Evolutionary conservation across 2,113 vertebrate species (phyloP).

Genomic region (Blennius ocellaris): DNA sequence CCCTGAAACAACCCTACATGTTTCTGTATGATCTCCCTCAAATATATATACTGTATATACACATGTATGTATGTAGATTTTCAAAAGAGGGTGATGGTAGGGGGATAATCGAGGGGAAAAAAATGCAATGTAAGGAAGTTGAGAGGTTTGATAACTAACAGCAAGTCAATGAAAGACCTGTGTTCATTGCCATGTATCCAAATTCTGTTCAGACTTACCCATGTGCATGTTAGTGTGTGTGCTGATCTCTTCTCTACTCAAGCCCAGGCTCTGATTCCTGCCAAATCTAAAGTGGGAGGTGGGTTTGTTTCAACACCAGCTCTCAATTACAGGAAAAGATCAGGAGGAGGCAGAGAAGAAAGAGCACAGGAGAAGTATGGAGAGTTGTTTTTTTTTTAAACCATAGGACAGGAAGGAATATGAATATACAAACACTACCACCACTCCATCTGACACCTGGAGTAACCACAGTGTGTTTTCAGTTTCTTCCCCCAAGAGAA

Average conservation of each 20-base stretch:
- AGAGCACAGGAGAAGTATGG: constrained; percentile 24
- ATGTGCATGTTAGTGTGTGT: constrained; percentile 10
- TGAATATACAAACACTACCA: constrained; percentile 15
- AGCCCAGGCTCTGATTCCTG: constrained; percentile 70
- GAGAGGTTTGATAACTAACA: constrained; percentile 68
- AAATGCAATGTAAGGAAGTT: constrained; percentile 55
- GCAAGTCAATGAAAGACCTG: constrained; percentile 66
- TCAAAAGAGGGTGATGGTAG: constrained; percentile 4
- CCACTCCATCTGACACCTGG: constrained; percentile 52
- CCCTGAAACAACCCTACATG: constrained; percentile 72
- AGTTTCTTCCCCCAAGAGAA: constrained; percentile 55
- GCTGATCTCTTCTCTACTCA: constrained; percentile 44
- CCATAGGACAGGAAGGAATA: constrained; percentile 51
- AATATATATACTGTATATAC: no score
- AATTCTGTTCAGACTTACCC: constrained; percentile 54
- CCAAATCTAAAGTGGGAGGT: constrained; percentile 72
- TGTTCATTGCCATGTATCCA: constrained; percentile 68
- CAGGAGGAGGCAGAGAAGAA: constrained; percentile 39
- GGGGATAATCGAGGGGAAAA: constrained; percentile 20
- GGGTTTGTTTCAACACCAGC: constrained; percentile 71
- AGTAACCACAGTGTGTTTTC: constrained; percentile 52
- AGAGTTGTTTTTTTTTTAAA: constrained; percentile 27
- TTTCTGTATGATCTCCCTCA: constrained; percentile 52
- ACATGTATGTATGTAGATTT: no score
- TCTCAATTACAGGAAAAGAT: constrained; percentile 68